Evolutionary conservation across 2,797 vertebrate genomes (phyloP), one percentile per base, ranked within the genome.

Genomic region (Phoxinus dragarum): DNA sequence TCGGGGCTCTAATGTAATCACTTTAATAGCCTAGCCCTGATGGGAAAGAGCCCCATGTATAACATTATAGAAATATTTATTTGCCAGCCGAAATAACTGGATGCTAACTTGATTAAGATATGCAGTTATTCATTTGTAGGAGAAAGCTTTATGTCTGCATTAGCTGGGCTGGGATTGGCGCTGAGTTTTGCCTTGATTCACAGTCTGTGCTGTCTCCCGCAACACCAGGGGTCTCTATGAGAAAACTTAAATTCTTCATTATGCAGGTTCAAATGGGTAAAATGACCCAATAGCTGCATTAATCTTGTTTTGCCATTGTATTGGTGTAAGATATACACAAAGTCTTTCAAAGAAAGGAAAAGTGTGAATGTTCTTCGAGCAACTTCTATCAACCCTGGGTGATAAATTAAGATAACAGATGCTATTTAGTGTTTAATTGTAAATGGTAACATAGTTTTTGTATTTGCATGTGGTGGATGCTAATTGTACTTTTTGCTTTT

Each of bases 11-110:
- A 94, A 94, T 93, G 90, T 92, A 91, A 94, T 94, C 92, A 92
- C 93, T 93, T 94, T 92, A 95, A 94, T 94, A 93, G 94, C 91
- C 91, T 75, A 89, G 90, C 91, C 90, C 92, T 94, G 94, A 95
- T 92, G 90, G 91, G 91, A 92, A 93, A 92, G 89, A 91, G 87
- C 87, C 91, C 86, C 79, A 86, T 73, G 87, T 87, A 89, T 93
- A 89, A 91, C 91, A 92, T 90, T 91, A 89, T 80, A 82, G 89
- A 88, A 93, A 93, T 95, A 95, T 92, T 91, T 94, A 94, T 95
- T 92, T 93, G 91, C 90, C 89, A 89, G 90, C 90, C 89, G 90
- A 88, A 91, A 94, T 90, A 93, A 94, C 89, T 88, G 89, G 89
- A 88, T 86, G 44, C 52, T 90, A 93, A 91, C 89, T 90, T 84